phyloP scores from a whole-genome alignment of 2,797 vertebrate species.

The Rallus crepitans region DNA sequence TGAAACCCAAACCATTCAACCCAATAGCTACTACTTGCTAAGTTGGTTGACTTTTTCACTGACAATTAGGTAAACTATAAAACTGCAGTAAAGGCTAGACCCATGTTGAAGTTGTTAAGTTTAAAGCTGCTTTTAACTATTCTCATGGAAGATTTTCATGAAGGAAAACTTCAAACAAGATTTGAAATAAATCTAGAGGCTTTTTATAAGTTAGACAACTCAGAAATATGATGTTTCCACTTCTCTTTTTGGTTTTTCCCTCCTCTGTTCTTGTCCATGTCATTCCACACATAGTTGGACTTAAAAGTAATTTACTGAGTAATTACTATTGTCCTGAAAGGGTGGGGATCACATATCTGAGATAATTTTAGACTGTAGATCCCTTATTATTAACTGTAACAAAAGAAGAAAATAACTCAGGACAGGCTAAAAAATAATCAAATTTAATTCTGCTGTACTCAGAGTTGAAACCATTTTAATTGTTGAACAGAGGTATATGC shows the following conservation, averaged over 20 bases:
- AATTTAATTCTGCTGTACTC: not conserved
- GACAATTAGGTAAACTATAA: not conserved
- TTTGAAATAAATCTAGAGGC: not conserved
- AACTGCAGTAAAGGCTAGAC: not conserved
- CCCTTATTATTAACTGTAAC: not conserved
- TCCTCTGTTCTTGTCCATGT: not conserved
- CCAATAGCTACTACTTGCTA: not conserved
- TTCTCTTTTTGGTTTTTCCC: not conserved
- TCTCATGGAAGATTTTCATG: not conserved
- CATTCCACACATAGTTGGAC: not conserved
- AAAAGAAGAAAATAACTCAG: not conserved
- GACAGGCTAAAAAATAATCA: not conserved
- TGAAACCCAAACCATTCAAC: not conserved
- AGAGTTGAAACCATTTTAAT: not conserved
- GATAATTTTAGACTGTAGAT: not conserved
- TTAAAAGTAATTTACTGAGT: not conserved
- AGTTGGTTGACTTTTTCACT: not conserved
- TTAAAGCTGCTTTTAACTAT: not conserved
- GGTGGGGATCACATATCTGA: not conserved
- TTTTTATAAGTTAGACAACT: not conserved
- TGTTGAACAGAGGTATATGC: not conserved
- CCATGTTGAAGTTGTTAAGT: not conserved
- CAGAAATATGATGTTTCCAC: not conserved
- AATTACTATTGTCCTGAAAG: not conserved
- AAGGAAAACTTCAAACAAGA: not conserved